Conservation (phyloP, 2,888 invertebrate genomes). For the Brenthis ino region DNA sequence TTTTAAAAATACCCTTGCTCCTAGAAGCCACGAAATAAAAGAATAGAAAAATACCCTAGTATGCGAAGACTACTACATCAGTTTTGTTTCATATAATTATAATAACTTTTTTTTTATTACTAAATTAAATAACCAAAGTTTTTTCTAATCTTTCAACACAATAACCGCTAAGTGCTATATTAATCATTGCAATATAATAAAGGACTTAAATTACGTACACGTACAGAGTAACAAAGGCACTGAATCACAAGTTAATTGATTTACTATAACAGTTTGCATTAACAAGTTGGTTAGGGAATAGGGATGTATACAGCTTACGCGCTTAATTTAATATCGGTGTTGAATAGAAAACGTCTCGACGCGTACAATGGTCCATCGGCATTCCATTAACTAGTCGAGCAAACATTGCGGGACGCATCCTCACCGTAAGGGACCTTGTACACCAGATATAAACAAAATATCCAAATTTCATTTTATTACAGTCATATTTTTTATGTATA, state of each 20-base stretch:
- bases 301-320: constrained; percentile 52
- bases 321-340: constrained; percentile 68
- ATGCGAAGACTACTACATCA: too few species aligned
- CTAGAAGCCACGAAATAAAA: too few species aligned
- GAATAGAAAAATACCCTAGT: too few species aligned
- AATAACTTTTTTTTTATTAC: background rate
- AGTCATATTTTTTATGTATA: background rate
- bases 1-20: too few species aligned
- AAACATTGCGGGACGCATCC: constrained; percentile 70
- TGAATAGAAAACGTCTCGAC: constrained; percentile 71
- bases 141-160: constrained; percentile 4
- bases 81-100: too few species aligned
- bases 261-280: constrained; percentile 50
- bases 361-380: constrained; percentile 73
- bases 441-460: constrained; percentile 20
- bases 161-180: constrained; percentile 15
- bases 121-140: background rate
- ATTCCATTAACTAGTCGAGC: constrained; percentile 77
- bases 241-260: constrained; percentile 40
- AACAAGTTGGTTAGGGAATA: constrained; percentile 53
- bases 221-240: constrained; percentile 31
- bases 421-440: constrained; percentile 50
- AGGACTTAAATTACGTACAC: constrained; percentile 23
- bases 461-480: background rate
- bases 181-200: constrained; percentile 23